Evolutionary conservation across 2,113 vertebrate species (phyloP), one percentile per base, ranked within the genome.

Genomic region (Myotis lucifugus): DNA sequence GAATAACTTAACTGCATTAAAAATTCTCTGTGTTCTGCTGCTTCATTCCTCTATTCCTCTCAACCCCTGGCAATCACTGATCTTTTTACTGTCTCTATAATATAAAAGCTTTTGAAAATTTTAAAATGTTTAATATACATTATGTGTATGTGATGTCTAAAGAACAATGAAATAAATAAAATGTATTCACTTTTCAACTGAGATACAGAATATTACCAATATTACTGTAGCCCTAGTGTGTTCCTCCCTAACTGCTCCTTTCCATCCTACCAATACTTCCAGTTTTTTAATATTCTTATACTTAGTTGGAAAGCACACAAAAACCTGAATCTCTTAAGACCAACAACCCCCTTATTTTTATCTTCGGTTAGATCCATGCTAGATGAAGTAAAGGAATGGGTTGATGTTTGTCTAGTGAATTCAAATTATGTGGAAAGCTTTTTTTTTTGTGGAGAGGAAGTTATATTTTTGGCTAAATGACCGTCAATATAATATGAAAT

Each of bases 91-190:
- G 23, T 81, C 37, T 66, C 34, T 3, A 18, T 79, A 66, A 54
- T 64, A 86, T 32, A 81, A 81, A 86, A 66, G 46, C 29, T 85
- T 69, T 81, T 46, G 59, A 83, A 87, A 94, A 85, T 19, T 74
- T 85, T 34, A 6, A 88, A 88, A 25, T 69, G 40, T 72, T 96
- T 93, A 54, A 46, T 76, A 52, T 21, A 69, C 34, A n/a, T 37
- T 34, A 8, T 61, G 4, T 70, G 32, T 54, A 9, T 82, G 29
- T 76, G 88, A 70, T 86, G 4, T 79, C 15, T 40, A 76, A 89
- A 82, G 81, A 86, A 87, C n/a, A 79, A 40, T 66, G 37, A 89
- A 81, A 89, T 83, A 78, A 85, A 88, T 77, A 92, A 86, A 83
- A 70, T 76, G 4, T 29, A 12, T 85, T 92, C 10, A 72, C 13